Conservation (phyloP, 92 coral and sea anemone species). For the Chrysogorgia sp. region DNA sequence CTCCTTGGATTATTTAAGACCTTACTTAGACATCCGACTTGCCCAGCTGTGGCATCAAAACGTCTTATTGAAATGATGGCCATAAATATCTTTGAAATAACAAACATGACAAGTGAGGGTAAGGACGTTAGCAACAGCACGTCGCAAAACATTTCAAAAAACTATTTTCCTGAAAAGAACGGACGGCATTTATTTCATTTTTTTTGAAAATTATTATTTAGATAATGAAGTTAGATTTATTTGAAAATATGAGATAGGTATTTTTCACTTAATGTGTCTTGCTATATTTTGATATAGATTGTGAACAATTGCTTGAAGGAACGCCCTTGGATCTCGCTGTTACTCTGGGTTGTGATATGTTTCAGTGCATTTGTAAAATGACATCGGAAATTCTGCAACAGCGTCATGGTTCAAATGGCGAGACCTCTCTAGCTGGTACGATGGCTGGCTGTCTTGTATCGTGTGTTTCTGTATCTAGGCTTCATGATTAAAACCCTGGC, state of each 20-base stretch:
- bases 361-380: constrained; percentile 17
- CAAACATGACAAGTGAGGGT: constrained; percentile 79
- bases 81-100: constrained; percentile 88
- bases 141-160: too few species aligned
- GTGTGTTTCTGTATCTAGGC: too few species aligned
- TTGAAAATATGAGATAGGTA: background rate
- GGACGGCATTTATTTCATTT: too few species aligned
- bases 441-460: background rate
- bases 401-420: background rate
- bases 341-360: constrained; percentile 80
- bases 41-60: constrained; percentile 73
- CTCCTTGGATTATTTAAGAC: constrained; percentile 81
- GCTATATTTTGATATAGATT: constrained; percentile 5
- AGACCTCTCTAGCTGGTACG: background rate
- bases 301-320: constrained; percentile 24
- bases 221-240: too few species aligned
- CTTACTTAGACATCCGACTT: constrained; percentile 76
- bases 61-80: constrained; percentile 89
- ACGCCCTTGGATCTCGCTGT: constrained; percentile 97
- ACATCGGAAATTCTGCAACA: constrained; percentile 2
- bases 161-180: too few species aligned
- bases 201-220: too few species aligned
- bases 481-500: too few species aligned
- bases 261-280: background rate
- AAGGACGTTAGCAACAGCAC: background rate